phyloP scores from a whole-genome alignment of 2,113 vertebrate genomes.

The Galeopterus variegatus region DNA sequence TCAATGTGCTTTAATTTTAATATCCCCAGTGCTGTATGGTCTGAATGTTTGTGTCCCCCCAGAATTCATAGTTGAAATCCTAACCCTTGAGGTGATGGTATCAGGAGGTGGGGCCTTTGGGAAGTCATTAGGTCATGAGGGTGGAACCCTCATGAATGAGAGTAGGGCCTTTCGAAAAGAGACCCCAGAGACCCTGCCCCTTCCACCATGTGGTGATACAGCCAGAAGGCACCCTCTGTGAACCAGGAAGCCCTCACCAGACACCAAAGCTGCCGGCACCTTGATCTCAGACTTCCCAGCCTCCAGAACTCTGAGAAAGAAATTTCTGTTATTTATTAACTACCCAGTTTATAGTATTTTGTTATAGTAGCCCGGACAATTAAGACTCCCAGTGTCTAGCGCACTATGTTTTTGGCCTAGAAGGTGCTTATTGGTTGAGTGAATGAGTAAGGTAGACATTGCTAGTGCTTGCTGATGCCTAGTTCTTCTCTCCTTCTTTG shows the following conservation, averaged over 20 bases:
- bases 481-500: neutral
- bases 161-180: neutral
- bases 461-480: neutral
- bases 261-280: neutral
- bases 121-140: neutral
- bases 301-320: neutral
- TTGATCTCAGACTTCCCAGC: neutral
- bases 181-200: neutral
- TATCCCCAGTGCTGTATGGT: neutral
- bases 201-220: neutral
- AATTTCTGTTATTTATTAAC: neutral
- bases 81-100: too few species aligned
- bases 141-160: neutral
- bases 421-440: neutral
- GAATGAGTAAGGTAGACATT: neutral
- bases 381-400: neutral
- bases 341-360: neutral
- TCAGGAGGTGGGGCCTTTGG: neutral
- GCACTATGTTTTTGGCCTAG: neutral
- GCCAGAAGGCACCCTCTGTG: fast-evolving
- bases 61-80: neutral
- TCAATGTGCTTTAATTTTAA: fast-evolving
- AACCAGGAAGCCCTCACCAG: neutral
- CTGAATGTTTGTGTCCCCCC: neutral
- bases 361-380: neutral